Evolutionary conservation across 2,888 invertebrate species (phyloP).

Genomic region (Lepeophtheirus nordmannii): DNA sequence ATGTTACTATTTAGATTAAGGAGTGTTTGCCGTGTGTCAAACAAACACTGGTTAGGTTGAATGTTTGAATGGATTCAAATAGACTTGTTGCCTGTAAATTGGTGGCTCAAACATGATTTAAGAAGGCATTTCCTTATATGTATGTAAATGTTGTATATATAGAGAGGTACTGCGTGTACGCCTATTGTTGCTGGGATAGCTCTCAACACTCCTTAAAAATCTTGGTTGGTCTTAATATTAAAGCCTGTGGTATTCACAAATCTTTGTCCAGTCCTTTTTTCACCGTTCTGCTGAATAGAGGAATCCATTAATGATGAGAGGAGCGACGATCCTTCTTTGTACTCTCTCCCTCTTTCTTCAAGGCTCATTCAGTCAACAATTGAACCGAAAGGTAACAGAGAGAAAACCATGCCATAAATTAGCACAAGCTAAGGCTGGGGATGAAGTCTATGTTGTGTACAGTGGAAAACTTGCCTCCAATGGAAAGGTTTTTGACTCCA

Average conservation of each 20-base stretch:
- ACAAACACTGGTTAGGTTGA: too few species aligned
- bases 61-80: too few species aligned
- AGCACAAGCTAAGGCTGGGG: neutral
- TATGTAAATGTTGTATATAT: too few species aligned
- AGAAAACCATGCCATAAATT: neutral
- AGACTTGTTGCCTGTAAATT: too few species aligned
- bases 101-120: too few species aligned
- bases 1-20: too few species aligned
- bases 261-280: neutral
- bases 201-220: neutral
- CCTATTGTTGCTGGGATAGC: neutral
- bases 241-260: neutral
- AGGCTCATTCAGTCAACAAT: neutral
- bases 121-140: too few species aligned
- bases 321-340: neutral
- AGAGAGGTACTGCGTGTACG: neutral
- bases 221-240: neutral
- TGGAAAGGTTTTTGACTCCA: conserved; percentile 22
- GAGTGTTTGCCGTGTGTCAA: too few species aligned
- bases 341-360: neutral
- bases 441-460: conserved; percentile 15
- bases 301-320: neutral
- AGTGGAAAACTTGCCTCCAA: conserved; percentile 10
- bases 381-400: neutral
- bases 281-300: neutral